Percentiles rank a stretch among this genome's conserved stretches.
phyloP scores from a whole-genome alignment of 2,797 vertebrate genomes.

The Lates japonicus region DNA sequence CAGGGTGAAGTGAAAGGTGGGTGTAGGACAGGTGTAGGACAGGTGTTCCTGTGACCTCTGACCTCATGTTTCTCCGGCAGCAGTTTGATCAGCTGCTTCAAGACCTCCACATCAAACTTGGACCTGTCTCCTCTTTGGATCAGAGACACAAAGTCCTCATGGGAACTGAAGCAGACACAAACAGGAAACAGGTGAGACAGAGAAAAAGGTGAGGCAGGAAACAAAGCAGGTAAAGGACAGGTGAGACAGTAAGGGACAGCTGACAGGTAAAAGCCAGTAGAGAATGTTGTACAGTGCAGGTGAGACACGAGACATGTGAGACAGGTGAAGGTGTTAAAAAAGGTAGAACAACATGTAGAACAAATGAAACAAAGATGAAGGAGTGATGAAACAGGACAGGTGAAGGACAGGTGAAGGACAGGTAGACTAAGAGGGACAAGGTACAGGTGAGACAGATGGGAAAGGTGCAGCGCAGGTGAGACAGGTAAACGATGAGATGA shows the following conservation, averaged over 20 bases:
- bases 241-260: neutral
- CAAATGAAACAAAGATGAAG: neutral
- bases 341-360: neutral
- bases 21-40: neutral
- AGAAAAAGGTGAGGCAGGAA: neutral
- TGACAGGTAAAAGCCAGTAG: no score
- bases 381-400: neutral
- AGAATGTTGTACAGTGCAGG: neutral
- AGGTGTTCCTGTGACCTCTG: slow-evolving; percentile 35
- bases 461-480: no score
- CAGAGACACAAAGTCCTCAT: slow-evolving; percentile 88
- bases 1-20: neutral
- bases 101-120: slow-evolving; percentile 89
- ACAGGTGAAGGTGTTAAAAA: neutral
- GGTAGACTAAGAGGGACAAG: neutral
- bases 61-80: slow-evolving; percentile 94
- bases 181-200: neutral
- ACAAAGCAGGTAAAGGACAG: neutral
- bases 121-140: slow-evolving; percentile 87
- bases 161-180: slow-evolving; percentile 81
- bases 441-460: no score
- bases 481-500: neutral
- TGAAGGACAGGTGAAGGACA: neutral
- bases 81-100: slow-evolving; percentile 92
- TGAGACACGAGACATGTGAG: neutral